A percentile compares a stretch with the other conserved stretches of the same genome.
Evolutionary conservation across 2,888 invertebrate species (phyloP).

Genomic region (Drosophila borealis): DNA sequence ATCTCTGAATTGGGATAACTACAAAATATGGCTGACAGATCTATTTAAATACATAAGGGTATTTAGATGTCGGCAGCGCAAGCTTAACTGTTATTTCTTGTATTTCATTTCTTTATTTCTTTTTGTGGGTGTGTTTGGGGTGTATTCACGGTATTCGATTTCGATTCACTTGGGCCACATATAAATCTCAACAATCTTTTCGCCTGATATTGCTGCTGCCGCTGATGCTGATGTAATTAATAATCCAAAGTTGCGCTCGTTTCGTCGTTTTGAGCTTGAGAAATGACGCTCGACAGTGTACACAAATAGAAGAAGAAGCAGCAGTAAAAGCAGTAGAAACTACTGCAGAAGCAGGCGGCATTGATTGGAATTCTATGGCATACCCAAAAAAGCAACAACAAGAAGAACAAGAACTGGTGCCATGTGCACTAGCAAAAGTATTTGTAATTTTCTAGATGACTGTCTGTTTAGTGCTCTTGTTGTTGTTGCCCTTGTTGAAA

Average conservation of each 20-base stretch:
- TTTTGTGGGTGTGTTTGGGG: slow-evolving; percentile 13
- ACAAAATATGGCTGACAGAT: too few relatives aligned
- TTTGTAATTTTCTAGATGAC: slow-evolving; percentile 77
- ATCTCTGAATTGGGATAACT: too few relatives aligned
- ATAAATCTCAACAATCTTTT: slow-evolving; percentile 66
- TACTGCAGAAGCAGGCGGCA: slow-evolving; percentile 43
- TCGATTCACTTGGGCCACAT: slow-evolving; percentile 69
- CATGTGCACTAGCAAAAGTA: slow-evolving; percentile 72
- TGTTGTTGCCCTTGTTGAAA: slow-evolving; percentile 26
- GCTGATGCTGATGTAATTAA: slow-evolving; percentile 70
- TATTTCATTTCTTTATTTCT: not conserved
- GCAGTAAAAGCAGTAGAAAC: slow-evolving; percentile 28
- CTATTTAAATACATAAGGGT: not conserved
- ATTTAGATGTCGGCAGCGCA: not conserved
- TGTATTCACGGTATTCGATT: slow-evolving; percentile 68
- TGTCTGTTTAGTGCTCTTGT: slow-evolving; percentile 51
- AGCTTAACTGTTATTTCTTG: slow-evolving; percentile 6
- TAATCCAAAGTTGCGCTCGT: slow-evolving; percentile 77
- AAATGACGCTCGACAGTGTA: slow-evolving; percentile 61
- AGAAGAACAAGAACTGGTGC: slow-evolving; percentile 15
- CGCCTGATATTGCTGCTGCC: slow-evolving; percentile 18
- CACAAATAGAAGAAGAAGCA: slow-evolving; percentile 15
- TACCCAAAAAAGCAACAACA: slow-evolving; percentile 16
- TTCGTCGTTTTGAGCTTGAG: slow-evolving; percentile 80
- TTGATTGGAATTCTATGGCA: slow-evolving; percentile 72